These are phyloP conservation scores for Eonycteris spelaea DNA, from an alignment of 2,113 vertebrate genomes.

Conservation along the genomic window DNA sequence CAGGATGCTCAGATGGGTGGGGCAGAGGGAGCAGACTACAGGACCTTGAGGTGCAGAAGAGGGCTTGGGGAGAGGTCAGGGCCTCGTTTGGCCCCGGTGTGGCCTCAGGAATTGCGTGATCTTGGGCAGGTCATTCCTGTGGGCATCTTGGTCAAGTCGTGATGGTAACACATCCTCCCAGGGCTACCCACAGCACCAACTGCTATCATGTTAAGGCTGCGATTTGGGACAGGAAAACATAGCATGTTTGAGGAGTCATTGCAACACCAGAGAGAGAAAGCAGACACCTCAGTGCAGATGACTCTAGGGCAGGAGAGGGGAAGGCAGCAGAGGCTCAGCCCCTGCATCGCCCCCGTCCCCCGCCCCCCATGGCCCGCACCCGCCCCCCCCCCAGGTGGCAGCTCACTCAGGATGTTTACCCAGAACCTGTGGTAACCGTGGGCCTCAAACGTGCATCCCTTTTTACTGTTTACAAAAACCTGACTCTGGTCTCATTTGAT, in stretches of 20 bases:
- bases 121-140: background rate
- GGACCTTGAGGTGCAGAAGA: background rate
- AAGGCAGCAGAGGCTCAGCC: background rate
- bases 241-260: background rate
- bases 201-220: background rate
- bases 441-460: background rate
- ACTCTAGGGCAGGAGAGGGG: background rate
- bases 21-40: background rate
- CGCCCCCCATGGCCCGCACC: too few relatives aligned
- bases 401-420: background rate
- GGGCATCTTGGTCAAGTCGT: background rate
- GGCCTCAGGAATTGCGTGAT: background rate
- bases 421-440: background rate
- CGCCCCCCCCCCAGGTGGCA: too few relatives aligned
- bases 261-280: background rate
- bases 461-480: background rate
- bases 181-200: background rate
- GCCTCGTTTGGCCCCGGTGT: background rate
- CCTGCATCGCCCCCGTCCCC: background rate
- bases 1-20: background rate
- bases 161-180: background rate
- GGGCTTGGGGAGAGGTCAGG: background rate
- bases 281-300: too few relatives aligned
- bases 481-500: background rate
- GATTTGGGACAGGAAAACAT: background rate